phyloP scores from a whole-genome alignment of 2,797 vertebrate species.

The Alauda arvensis region DNA sequence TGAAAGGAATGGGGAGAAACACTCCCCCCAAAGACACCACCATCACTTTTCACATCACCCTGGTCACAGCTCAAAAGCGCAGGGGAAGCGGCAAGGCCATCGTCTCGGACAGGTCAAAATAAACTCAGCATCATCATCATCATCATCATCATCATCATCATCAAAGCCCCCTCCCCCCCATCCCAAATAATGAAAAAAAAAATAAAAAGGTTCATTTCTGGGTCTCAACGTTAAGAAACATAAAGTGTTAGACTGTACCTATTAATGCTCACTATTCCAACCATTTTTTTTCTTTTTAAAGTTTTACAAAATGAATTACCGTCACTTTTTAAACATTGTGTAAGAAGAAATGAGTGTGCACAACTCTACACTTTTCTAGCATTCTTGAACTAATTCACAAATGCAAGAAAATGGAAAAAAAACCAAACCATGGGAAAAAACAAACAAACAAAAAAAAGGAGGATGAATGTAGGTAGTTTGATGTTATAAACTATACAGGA shows the following conservation, averaged over 20 bases:
- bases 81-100: conserved; percentile 40
- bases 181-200: neutral
- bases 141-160: neutral
- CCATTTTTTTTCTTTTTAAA: conserved; percentile 70
- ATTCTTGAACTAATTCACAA: conserved; percentile 90
- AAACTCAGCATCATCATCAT: conserved; percentile 6
- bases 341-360: conserved; percentile 81
- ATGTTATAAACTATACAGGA: conserved; percentile 80
- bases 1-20: neutral
- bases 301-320: conserved; percentile 81
- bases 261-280: conserved; percentile 79
- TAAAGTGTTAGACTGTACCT: conserved; percentile 75
- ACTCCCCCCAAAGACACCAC: neutral
- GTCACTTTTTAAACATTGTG: conserved; percentile 76
- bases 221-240: conserved; percentile 75
- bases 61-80: conserved; percentile 19
- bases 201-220: conserved; percentile 45
- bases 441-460: conserved; percentile 31
- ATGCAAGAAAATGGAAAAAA: conserved; percentile 71
- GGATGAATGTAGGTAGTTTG: conserved; percentile 74
- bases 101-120: conserved; percentile 14
- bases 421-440: conserved; percentile 42
- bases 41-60: conserved; percentile 70
- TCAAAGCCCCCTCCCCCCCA: neutral
- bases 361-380: conserved; percentile 90